Evolutionary conservation across 2,888 invertebrate genomes (phyloP).

Genomic region (Blastobasis lacticolella): DNA sequence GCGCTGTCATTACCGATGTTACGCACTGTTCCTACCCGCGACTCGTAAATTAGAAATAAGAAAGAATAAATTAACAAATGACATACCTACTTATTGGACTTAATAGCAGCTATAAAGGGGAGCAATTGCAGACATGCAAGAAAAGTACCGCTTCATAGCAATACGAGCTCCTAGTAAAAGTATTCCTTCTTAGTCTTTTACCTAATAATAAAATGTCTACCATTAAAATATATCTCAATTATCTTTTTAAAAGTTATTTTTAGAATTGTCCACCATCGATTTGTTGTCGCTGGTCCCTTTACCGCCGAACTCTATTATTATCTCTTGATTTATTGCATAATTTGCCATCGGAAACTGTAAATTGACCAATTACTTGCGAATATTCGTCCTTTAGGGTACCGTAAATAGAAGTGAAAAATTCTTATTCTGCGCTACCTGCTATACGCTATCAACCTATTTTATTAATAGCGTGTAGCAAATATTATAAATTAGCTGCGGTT

Average conservation of each 20-base stretch:
- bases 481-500: no score
- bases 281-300: conserved; percentile 28
- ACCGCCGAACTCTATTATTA: conserved; percentile 29
- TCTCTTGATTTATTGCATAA: conserved; percentile 44
- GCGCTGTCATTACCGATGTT: conserved; percentile 56
- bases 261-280: not conserved
- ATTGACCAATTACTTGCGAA: conserved; percentile 50
- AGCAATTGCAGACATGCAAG: no score
- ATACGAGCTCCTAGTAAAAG: no score
- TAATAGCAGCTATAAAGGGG: no score
- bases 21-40: conserved; percentile 59
- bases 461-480: no score
- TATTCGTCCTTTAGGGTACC: conserved; percentile 30
- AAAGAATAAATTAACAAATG: no score
- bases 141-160: no score
- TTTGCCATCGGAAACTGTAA: conserved; percentile 42
- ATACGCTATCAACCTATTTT: not conserved
- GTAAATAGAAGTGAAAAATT: not conserved
- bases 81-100: no score
- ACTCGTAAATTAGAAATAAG: conserved; percentile 1
- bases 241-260: not conserved
- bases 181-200: no score
- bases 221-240: conserved; percentile 14
- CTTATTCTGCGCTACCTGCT: not conserved
- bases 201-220: conserved; percentile 7